These are phyloP conservation scores for Clusia tigrina DNA, from an alignment of 2,888 invertebrate species.

Conservation along the genomic window DNA sequence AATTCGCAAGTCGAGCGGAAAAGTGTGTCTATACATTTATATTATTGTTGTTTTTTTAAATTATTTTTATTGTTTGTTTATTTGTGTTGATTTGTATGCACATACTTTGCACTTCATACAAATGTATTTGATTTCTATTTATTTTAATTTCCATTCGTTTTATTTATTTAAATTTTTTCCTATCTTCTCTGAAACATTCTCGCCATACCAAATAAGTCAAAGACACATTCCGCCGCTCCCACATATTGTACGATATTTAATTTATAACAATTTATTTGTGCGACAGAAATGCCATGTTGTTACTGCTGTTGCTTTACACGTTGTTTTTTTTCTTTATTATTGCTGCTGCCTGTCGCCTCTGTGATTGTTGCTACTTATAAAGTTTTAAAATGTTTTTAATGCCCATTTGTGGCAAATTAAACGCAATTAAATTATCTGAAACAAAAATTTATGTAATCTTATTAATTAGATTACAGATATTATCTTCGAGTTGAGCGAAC, in stretches of 20 bases:
- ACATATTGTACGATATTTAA: neutral
- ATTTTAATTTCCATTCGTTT: neutral
- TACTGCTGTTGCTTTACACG: neutral
- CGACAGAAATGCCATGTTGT: neutral
- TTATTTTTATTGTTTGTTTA: neutral
- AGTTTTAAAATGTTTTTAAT: neutral
- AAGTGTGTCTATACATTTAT: neutral
- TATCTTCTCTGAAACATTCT: neutral
- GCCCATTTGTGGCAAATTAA: neutral
- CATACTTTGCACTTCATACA: too few relatives aligned
- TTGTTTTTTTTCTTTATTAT: neutral
- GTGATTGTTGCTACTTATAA: neutral
- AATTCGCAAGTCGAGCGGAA: neutral
- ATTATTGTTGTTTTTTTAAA: neutral
- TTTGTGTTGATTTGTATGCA: neutral
- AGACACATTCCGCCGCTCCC: neutral
- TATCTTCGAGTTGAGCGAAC: too few relatives aligned
- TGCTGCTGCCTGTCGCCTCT: too few relatives aligned
- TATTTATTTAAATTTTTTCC: neutral
- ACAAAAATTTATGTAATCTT: neutral
- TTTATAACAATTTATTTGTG: neutral
- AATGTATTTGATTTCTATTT: neutral
- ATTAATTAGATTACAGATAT: constrained; percentile 1
- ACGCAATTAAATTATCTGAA: neutral
- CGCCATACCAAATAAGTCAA: constrained; percentile 1